phyloP scores from a whole-genome alignment of 2,888 invertebrate genomes.

The Tetragonisca angustula region DNA sequence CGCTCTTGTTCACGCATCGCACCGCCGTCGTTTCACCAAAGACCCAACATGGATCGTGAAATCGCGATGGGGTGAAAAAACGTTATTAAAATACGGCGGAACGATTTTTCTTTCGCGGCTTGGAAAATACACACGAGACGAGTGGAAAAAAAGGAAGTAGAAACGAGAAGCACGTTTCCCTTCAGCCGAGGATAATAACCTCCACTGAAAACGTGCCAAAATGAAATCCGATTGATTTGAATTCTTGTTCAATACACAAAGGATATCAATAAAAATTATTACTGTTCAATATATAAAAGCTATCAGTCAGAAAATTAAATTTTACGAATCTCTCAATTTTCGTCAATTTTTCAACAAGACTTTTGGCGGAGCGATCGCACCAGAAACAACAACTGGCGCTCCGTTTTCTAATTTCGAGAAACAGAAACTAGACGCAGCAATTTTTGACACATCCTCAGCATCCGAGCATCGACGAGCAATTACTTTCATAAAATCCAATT shows the following conservation, averaged over 20 bases:
- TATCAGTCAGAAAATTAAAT: background rate
- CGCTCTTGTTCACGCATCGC: slow-evolving; percentile 11
- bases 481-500: background rate
- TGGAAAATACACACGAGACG: background rate
- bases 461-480: background rate
- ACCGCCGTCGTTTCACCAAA: slow-evolving; percentile 18
- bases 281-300: background rate
- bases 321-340: background rate
- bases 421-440: background rate
- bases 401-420: background rate
- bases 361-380: background rate
- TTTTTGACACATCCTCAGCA: background rate
- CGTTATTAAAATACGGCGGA: background rate
- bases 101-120: slow-evolving; percentile 31
- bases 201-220: slow-evolving; percentile 10
- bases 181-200: slow-evolving; percentile 43
- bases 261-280: background rate
- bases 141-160: background rate
- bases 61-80: slow-evolving; percentile 21
- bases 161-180: background rate
- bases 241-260: background rate
- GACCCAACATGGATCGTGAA: slow-evolving; percentile 19
- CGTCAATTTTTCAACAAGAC: background rate
- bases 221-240: background rate
- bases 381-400: background rate